Percentiles rank a stretch among this genome's conserved stretches.
Evolutionary conservation across 2,113 vertebrate species (phyloP).

Genomic region (Ursus arctos): DNA sequence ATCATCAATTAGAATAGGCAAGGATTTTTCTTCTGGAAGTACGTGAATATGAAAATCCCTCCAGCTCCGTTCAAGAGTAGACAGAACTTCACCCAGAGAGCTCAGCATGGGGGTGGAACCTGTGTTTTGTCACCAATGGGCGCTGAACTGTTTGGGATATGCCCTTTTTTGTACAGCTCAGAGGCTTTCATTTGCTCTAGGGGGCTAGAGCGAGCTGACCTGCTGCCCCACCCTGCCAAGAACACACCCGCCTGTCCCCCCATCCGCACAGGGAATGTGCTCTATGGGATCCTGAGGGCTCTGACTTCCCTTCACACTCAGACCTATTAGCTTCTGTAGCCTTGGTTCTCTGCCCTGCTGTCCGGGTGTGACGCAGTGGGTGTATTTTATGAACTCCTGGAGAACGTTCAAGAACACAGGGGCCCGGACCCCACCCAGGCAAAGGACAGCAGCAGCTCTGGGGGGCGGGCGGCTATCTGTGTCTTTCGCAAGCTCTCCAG

Average conservation of each 20-base stretch:
- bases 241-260: background rate
- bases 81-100: background rate
- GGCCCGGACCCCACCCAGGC: background rate
- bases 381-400: no score
- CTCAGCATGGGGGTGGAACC: background rate
- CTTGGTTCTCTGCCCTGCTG: background rate
- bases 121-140: background rate
- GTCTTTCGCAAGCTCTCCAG: no score
- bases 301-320: background rate
- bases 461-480: background rate
- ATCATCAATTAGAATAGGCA: background rate
- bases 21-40: background rate
- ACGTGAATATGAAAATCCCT: background rate
- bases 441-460: background rate
- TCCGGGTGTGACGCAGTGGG: background rate
- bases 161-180: background rate
- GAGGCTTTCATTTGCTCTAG: background rate
- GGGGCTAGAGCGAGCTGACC: background rate
- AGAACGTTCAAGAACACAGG: background rate
- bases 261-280: fast-evolving
- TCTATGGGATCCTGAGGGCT: background rate
- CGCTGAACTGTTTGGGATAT: background rate
- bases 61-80: background rate
- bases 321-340: background rate
- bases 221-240: background rate